phyloP scores from a whole-genome alignment of 2,797 vertebrate genomes.

The Delichon dasypus region DNA sequence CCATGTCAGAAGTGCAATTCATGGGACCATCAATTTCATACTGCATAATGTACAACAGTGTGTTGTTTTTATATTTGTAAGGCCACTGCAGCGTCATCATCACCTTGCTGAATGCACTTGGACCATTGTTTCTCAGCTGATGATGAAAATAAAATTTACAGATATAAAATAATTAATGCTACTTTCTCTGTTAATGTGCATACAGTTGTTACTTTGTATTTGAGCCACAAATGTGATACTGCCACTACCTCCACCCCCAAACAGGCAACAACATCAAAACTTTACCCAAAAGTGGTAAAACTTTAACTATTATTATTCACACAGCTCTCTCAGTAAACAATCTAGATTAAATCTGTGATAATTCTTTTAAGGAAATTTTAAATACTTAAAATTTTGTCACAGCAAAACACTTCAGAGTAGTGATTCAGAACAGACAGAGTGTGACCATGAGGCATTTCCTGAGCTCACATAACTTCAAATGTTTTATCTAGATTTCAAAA shows the following conservation, averaged over 20 bases:
- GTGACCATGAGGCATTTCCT: background rate
- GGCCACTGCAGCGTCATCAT: constrained; percentile 88
- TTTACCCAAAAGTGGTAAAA: background rate
- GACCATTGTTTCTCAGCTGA: constrained; percentile 91
- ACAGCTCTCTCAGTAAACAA: background rate
- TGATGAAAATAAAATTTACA: background rate
- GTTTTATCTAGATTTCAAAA: background rate
- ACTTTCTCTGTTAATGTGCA: background rate
- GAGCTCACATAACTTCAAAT: background rate
- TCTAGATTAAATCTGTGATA: background rate
- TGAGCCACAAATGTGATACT: background rate
- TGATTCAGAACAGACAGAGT: background rate
- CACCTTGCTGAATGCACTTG: constrained; percentile 93
- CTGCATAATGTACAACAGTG: constrained; percentile 86
- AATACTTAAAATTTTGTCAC: background rate
- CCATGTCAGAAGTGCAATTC: constrained; percentile 88
- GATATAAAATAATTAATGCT: background rate
- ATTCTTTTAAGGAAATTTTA: background rate
- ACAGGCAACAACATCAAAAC: background rate
- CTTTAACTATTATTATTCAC: background rate
- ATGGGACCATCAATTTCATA: constrained; percentile 92
- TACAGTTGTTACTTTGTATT: background rate
- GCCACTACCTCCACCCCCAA: background rate
- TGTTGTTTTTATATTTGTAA: constrained; percentile 84
- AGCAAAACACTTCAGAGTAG: background rate